Base-by-base conservation (phyloP, 1,140 invertebrate species). In the Monochamus saltuarius region DNA sequence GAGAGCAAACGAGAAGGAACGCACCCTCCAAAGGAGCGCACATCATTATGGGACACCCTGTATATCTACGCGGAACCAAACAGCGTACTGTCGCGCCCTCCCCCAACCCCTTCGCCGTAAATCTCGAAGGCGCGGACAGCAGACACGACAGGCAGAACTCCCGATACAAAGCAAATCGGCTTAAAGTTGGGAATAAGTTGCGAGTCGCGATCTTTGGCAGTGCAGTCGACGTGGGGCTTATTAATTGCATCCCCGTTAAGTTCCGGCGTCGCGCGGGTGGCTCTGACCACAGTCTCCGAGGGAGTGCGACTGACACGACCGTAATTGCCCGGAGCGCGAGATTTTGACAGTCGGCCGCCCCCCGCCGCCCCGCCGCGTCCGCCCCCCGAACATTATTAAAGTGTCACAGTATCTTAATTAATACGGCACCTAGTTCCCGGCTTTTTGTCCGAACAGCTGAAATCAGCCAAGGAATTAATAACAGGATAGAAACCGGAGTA, bases 221-320 rank as follows among this genome's bases (percentile, higher is more conserved):
- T 29, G 22, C 22, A 29, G 22, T 2, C 13, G 54, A 51, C 13
- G 13, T 19, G 38, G 38, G 35, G 42, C 45, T 56, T 56, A 56
- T 56, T 56, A 56, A 56, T 56, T 56, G 54, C 54, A 45, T 34
- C 42, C 37, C 35, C 22, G 42, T 42, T 47, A 56, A 56, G 54
- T 56, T 56, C 40, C 54, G 36, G 9, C 13, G 54, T 42, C 16
- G 49, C 49, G 37, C 11, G 14, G 54, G 40, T 34, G 42, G 38
- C 54, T 45, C 38, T 56, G 54, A 56, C 54, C 54, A 56, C 54
- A 56, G 54, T 56, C 54, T 56, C 54, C 14, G 35, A 45, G 54
- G 54, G 54, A 46, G 45, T 56, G 54, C 54, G 43, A 36, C 39
- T 59, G 50, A 52, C 57, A 59, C 50, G 16, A 17, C 29, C 49